phyloP scores from a whole-genome alignment of 2,797 vertebrate species.

The Pseudopleuronectes americanus region DNA sequence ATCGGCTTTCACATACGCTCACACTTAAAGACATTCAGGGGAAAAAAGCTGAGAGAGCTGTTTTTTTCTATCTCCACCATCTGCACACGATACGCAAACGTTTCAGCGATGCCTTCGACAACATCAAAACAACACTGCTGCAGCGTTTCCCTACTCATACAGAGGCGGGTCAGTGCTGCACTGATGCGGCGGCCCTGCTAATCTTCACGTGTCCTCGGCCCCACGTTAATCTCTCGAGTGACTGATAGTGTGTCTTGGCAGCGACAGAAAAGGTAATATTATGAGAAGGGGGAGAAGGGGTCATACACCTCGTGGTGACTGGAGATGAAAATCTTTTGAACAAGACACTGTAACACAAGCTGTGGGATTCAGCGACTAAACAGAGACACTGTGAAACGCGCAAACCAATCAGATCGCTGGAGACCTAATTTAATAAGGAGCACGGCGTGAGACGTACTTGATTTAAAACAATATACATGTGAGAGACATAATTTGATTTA shows the following conservation, averaged over 20 bases:
- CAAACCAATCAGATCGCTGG: conserved; percentile 73
- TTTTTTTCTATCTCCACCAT: not conserved
- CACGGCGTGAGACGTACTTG: conserved; percentile 66
- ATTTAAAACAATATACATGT: conserved; percentile 80
- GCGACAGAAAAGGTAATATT: conserved; percentile 77
- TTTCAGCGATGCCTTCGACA: conserved; percentile 24
- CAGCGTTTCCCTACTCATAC: conserved; percentile 25
- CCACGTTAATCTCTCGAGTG: conserved; percentile 55
- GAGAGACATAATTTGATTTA: conserved; percentile 66
- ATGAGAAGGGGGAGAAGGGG: conserved; percentile 52
- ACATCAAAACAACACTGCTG: conserved; percentile 50
- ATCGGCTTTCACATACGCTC: conserved; percentile 25
- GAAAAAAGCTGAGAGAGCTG: conserved; percentile 14
- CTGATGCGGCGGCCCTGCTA: conserved; percentile 55
- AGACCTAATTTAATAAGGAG: conserved; percentile 77
- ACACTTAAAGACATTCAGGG: conserved; percentile 29
- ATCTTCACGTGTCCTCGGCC: conserved; percentile 60
- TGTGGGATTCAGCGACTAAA: conserved; percentile 64
- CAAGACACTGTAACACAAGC: conserved; percentile 62
- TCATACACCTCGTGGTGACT: conserved; percentile 54
- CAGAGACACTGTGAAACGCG: conserved; percentile 71
- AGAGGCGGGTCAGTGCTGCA: conserved; percentile 35
- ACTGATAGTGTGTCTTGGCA: conserved; percentile 78
- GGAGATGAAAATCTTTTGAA: conserved; percentile 76
- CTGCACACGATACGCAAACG: conserved; percentile 10